These are phyloP conservation scores for Tetraodon nigroviridis DNA, from an alignment of 2,113 vertebrate species.

Conservation along the genomic window DNA sequence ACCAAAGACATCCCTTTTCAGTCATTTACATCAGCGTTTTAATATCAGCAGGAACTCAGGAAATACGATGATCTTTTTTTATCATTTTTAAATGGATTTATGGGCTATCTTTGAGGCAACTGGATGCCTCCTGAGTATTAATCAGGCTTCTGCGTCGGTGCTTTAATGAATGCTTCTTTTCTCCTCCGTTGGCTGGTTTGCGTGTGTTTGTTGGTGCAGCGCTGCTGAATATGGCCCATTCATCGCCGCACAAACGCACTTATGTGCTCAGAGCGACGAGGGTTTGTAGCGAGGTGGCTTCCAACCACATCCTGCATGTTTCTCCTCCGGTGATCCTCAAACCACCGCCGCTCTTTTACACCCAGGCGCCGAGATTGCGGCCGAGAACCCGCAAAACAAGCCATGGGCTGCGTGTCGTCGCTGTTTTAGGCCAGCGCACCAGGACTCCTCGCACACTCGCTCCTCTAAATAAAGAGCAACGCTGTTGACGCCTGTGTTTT, in stretches of 20 bases:
- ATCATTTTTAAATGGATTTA: no score
- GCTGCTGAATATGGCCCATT: constrained; percentile 47
- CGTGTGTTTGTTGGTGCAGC: constrained; percentile 55
- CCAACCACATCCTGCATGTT: constrained; percentile 62
- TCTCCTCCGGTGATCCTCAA: constrained; percentile 41
- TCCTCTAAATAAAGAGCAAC: not conserved
- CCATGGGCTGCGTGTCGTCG: not conserved
- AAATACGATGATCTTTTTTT: no score
- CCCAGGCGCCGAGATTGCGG: constrained; percentile 43
- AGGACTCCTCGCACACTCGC: not conserved
- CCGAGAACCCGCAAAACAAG: constrained; percentile 16
- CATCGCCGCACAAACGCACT: constrained; percentile 24
- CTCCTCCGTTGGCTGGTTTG: constrained; percentile 17
- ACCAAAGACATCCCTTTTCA: no score
- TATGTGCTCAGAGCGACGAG: constrained; percentile 30
- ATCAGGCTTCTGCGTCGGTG: constrained; percentile 28
- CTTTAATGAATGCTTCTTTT: constrained; percentile 53
- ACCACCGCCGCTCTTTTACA: constrained; percentile 37
- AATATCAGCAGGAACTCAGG: no score
- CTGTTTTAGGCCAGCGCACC: no score
- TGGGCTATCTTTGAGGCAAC: no score
- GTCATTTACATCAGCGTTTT: no score
- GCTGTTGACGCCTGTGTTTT: constrained; percentile 17
- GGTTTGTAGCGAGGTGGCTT: constrained; percentile 46
- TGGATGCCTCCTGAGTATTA: not conserved